phyloP scores from a whole-genome alignment of 2,797 vertebrate genomes.

The Sebastes cheni region DNA sequence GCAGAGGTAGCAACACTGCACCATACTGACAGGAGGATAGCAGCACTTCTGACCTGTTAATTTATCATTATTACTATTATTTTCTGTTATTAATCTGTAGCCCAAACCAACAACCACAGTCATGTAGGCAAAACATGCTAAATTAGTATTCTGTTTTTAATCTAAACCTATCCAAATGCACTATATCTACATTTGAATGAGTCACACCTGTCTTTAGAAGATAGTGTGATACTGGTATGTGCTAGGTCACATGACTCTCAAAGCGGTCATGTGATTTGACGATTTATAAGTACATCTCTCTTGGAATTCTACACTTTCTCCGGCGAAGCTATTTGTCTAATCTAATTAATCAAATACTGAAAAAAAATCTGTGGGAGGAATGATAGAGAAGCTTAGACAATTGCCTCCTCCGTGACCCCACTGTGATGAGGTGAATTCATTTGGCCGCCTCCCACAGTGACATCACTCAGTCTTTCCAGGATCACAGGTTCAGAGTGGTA shows the following conservation, averaged over 20 bases:
- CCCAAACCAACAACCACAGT: background rate
- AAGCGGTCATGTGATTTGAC: background rate
- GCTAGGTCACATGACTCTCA: background rate
- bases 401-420: constrained; percentile 36
- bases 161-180: background rate
- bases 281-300: background rate
- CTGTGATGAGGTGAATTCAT: constrained; percentile 45
- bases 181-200: background rate
- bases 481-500: constrained; percentile 9
- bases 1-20: background rate
- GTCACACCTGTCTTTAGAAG: background rate
- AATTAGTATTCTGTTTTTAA: background rate
- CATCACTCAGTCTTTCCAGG: constrained; percentile 35
- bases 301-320: constrained; percentile 31
- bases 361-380: constrained; percentile 8
- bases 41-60: background rate
- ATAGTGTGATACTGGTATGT: background rate
- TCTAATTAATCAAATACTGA: constrained; percentile 44
- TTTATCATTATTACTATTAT: background rate
- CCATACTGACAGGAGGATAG: background rate
- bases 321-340: constrained; percentile 28
- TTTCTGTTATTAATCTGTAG: background rate
- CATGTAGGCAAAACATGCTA: background rate
- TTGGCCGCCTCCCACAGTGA: constrained; percentile 19
- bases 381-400: constrained; percentile 49